Evolutionary conservation across 2,888 invertebrate species (phyloP), one percentile per base, ranked within the genome.

Genomic region (Harpagoxenus sublaevis): DNA sequence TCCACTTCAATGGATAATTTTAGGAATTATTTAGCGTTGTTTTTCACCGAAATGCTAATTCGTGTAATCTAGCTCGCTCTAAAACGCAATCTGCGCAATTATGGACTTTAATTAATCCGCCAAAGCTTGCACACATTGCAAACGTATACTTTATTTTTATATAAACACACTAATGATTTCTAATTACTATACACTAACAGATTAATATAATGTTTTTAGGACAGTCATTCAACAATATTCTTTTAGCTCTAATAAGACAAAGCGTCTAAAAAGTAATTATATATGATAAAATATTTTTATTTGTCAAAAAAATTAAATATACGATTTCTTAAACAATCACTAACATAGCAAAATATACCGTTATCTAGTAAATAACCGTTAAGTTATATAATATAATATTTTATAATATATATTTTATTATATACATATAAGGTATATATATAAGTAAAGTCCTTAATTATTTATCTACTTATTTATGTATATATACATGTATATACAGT

Each of bases 101-200:
- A 28, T 42, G 12, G 28, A 60, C 12, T 60, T 45, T 57, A 78
- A 78, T 68, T 71, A 71, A 79, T 79, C n/a, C 60, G 8, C 35
- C 9, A 60, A 71, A 79, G 18, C 23, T 79, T 60, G 71, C 35
- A 39, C 28, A 42, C 10, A 2, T 53, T 51, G 8, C 28, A 68
- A 68, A 66, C 6, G n/a, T 62, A 45, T 6, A n/a, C 12, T 9
- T 6, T 60, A n/a, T 77, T 39, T 4, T 45, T 5, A 74, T 60
- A 31, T 31, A 12, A 42, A 74, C 6, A 9, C 18, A 71, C 10
- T 60, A 45, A 5, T 6, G 5, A 28, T 12, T 2, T 31, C 15
- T 55, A 35, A 31, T 74, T 18, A 31, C 4, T 48, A 18, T 18
- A 18, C 35, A 31, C 3, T 66, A 31, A 35, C 15, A 51, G 18